Percentiles rank a stretch among this genome's conserved stretches.
Evolutionary conservation across 2,888 invertebrate species (phyloP).

Genomic region (Shargacucullia verbasci): DNA sequence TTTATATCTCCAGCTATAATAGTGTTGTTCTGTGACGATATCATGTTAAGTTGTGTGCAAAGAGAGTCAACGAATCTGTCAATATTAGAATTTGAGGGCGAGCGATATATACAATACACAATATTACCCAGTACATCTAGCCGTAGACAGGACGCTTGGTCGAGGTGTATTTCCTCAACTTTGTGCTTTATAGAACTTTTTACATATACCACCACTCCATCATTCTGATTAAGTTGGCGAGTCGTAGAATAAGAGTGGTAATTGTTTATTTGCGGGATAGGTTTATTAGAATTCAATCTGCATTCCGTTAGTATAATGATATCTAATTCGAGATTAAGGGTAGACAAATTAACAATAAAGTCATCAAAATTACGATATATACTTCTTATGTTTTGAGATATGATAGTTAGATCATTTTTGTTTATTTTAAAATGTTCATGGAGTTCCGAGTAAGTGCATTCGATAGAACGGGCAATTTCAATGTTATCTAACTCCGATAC

Average conservation of each 20-base stretch:
- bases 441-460: constrained; percentile 4
- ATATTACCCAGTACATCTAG: background rate
- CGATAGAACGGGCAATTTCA: background rate
- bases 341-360: background rate
- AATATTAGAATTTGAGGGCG: no score
- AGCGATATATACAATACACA: no score
- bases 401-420: constrained; percentile 7
- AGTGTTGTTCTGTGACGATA: no score
- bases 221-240: background rate
- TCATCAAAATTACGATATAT: constrained; percentile 6
- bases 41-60: no score
- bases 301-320: constrained; percentile 10
- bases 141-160: no score
- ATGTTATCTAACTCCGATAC: constrained; percentile 12
- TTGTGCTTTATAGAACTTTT: background rate
- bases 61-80: no score
- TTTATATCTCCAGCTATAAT: no score
- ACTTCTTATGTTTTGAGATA: constrained; percentile 10
- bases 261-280: background rate
- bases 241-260: background rate
- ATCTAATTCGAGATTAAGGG: constrained; percentile 1
- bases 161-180: background rate
- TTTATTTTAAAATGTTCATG: background rate
- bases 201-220: background rate
- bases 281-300: constrained; percentile 3